These are phyloP conservation scores for Gonatopus flavifemur DNA, from an alignment of 1,140 invertebrate genomes.

Conservation along the genomic window DNA sequence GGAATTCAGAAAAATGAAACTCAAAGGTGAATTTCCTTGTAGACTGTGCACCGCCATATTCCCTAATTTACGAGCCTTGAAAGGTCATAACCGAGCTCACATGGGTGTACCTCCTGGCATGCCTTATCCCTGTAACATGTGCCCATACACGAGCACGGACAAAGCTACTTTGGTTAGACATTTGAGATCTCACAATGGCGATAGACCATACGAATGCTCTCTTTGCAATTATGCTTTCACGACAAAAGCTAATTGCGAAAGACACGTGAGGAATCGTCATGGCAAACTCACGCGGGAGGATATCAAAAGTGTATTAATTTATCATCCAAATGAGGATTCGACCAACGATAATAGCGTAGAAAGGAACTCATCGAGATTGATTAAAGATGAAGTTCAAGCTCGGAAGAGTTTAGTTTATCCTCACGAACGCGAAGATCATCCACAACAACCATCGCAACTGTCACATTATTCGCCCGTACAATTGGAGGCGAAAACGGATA, in stretches of 20 bases:
- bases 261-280: constrained; percentile 88
- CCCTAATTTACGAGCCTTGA: constrained; percentile 84
- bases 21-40: constrained; percentile 86
- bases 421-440: constrained; percentile 22
- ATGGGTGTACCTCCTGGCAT: constrained; percentile 68
- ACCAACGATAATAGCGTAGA: constrained; percentile 69
- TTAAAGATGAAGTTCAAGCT: constrained; percentile 31
- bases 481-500: constrained; percentile 8
- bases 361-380: constrained; percentile 52
- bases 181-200: constrained; percentile 91
- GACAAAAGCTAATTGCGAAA: constrained; percentile 89
- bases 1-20: constrained; percentile 81
- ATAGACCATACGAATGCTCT: constrained; percentile 90
- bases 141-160: constrained; percentile 84
- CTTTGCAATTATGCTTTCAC: constrained; percentile 95
- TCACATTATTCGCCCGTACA: constrained; percentile 28
- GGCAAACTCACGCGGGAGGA: constrained; percentile 81
- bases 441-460: constrained; percentile 16
- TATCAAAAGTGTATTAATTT: constrained; percentile 82
- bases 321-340: constrained; percentile 81
- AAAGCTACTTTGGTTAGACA: constrained; percentile 88
- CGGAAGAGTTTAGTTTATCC: constrained; percentile 46
- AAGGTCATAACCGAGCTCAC: constrained; percentile 84
- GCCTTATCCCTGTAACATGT: constrained; percentile 90
- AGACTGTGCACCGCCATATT: constrained; percentile 81